A percentile compares a stretch with the other conserved stretches of the same genome.
These are phyloP conservation scores for Myrmophylax atrothorax DNA, from an alignment of 2,113 vertebrate species.

Conservation along the genomic window DNA sequence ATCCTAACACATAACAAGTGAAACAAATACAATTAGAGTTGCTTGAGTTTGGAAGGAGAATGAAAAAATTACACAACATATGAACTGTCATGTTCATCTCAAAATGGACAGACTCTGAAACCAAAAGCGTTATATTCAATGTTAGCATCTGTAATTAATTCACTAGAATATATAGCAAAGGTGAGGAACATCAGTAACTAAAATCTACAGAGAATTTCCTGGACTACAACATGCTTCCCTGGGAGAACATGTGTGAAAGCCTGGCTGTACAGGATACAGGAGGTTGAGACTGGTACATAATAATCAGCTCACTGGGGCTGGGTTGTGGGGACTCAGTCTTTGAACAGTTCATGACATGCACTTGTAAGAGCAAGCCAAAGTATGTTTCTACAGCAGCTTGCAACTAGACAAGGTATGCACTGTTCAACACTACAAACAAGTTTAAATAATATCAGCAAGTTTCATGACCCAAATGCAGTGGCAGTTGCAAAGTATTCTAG, in stretches of 20 bases:
- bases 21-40: neutral
- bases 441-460: neutral
- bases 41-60: neutral
- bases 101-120: neutral
- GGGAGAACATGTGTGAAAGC: neutral
- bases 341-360: neutral
- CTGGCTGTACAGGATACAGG: rapidly evolving
- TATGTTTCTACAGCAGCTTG: neutral
- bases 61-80: neutral
- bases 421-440: neutral
- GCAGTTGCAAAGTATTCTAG: neutral
- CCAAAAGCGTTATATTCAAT: neutral
- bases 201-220: neutral
- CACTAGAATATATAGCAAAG: neutral
- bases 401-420: neutral
- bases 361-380: neutral
- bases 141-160: neutral
- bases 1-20: neutral
- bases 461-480: neutral
- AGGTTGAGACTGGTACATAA: neutral
- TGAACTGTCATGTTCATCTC: neutral
- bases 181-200: neutral
- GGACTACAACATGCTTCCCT: neutral
- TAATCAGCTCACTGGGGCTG: neutral
- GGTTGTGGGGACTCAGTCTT: neutral